Base-by-base conservation (phyloP, 2,888 invertebrate species). In the Chromoteleia sp. region DNA sequence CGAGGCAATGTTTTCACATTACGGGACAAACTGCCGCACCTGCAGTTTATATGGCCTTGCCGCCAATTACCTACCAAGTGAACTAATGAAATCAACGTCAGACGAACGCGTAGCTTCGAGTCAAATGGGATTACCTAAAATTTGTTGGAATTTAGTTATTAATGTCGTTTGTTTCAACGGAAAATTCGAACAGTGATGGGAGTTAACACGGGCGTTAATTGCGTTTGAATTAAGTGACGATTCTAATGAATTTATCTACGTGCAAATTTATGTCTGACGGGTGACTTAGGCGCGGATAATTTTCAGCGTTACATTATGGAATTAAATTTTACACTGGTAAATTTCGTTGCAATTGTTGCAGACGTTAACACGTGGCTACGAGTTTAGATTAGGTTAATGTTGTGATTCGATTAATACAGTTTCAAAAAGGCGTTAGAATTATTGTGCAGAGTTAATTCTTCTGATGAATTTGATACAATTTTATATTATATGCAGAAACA, bases 11-110 rank as follows among this genome's bases (percentile, higher is more conserved):
- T 83, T 82, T 84, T 75, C 82, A 75, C 68, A 85, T 84, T 81
- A 80, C 61, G 77, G 56, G 77, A 65, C 78, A 87, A 87, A 86
- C 86, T 86, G 84, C 83, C 83, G 83, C 83, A 52, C 82, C 82
- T 84, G 83, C 81, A 79, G 82, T 88, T 88, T 87, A 89, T 87
- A 84, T 84, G 87, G 80, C 83, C 76, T 84, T 70, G 81, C 82
- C 84, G 82, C 85, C 86, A 86, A 89, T 88, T 89, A 89, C 85
- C 84, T 78, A 85, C 84, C 84, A 84, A 85, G 84, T 63, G 84
- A 70, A 76, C 83, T 86, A 86, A 85, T 86, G 79, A 85, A 85
- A 86, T 87, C 85, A 87, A 84, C 83, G 85, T 82, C 83, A 81
- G 71, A 17, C 70, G 63, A 43, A 36, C 68, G 56, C 67, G 61